A percentile compares a stretch with the other conserved stretches of the same genome.
Conservation (phyloP, 2,797 vertebrate species). For the Mormyrus proboscirostris region DNA sequence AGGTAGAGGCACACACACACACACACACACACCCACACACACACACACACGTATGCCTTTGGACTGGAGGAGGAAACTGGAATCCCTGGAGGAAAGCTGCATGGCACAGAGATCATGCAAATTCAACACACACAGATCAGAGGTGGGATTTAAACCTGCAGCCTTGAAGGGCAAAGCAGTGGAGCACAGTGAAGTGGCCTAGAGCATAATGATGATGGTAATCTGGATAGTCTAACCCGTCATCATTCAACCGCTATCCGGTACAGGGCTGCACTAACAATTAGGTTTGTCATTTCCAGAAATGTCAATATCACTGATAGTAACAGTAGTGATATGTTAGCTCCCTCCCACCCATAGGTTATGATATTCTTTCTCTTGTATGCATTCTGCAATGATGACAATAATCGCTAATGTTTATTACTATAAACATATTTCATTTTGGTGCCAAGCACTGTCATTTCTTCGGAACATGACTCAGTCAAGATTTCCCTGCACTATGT, state of each 20-base stretch:
- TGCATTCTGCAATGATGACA: not conserved
- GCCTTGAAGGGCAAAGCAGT: not conserved
- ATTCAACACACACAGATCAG: not conserved
- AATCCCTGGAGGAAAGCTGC: not conserved
- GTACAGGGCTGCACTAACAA: not conserved
- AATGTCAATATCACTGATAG: not conserved
- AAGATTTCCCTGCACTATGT: not conserved
- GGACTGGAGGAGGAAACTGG: not conserved
- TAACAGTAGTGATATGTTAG: not conserved
- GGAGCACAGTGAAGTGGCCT: not conserved
- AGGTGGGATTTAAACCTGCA: not conserved
- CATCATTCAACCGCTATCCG: not conserved
- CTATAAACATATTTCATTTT: not conserved
- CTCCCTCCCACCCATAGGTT: not conserved
- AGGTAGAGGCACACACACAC: not conserved
- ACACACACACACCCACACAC: not conserved
- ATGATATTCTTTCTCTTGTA: not conserved
- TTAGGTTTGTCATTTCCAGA: not conserved
- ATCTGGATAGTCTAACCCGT: not conserved
- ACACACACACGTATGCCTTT: not conserved
- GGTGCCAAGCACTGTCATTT: not conserved
- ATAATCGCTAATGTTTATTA: not conserved
- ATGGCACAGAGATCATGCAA: not conserved
- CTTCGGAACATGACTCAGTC: not conserved
- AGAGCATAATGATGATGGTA: not conserved